These are phyloP conservation scores for Sebastes schlegelii DNA, from an alignment of 2,113 vertebrate species.

Conservation along the genomic window DNA sequence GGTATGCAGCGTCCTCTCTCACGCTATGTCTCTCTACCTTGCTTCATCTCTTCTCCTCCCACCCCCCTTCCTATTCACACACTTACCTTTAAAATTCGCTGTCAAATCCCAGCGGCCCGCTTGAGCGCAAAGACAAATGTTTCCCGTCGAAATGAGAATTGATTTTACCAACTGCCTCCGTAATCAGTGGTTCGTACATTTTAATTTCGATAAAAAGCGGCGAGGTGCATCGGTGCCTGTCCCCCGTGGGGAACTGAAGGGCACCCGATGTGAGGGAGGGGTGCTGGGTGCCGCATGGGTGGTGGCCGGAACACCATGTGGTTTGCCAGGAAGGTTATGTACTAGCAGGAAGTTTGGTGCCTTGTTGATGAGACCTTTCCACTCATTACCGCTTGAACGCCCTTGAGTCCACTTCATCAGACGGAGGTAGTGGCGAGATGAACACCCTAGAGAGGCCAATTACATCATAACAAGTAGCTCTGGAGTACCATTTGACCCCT, in stretches of 20 bases:
- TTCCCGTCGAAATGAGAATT: conserved; percentile 80
- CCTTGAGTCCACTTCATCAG: conserved; percentile 8
- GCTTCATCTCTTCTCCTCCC: not conserved
- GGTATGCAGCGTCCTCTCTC: not conserved
- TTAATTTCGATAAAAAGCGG: conserved; percentile 66
- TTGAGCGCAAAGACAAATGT: conserved; percentile 79
- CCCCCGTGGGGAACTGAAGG: conserved; percentile 47
- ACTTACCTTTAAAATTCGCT: conserved; percentile 63
- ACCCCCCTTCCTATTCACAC: not conserved
- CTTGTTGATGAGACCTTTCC: conserved; percentile 5
- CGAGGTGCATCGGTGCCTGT: conserved; percentile 29
- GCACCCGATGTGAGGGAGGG: not conserved
- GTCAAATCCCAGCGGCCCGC: conserved; percentile 50
- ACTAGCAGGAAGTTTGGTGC: not conserved
- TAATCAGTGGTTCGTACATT: conserved; percentile 76
- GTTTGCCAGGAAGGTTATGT: conserved; percentile 8
- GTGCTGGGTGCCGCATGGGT: too few species aligned
- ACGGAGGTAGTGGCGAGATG: too few species aligned
- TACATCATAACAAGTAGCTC: not conserved
- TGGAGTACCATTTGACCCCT: not conserved
- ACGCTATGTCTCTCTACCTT: not conserved
- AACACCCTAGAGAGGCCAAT: conserved; percentile 8
- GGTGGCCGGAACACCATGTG: not conserved
- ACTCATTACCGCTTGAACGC: not conserved
- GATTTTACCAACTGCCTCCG: conserved; percentile 71